A percentile compares a stretch with the other conserved stretches of the same genome.
Evolutionary conservation across 2,888 invertebrate genomes (phyloP).

Genomic region (Pandemis cinnamomeana): DNA sequence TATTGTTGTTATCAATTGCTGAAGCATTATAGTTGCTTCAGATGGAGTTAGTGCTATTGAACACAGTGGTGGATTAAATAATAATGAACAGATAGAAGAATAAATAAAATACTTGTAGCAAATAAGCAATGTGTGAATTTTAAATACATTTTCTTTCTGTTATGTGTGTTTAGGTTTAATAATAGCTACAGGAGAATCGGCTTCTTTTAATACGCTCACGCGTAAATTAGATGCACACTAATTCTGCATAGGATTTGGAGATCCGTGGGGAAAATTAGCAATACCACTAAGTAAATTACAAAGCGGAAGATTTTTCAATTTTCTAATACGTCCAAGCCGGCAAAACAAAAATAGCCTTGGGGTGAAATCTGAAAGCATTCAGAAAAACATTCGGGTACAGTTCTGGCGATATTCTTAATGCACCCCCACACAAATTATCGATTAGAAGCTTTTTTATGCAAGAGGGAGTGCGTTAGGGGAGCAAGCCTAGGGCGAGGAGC

Average conservation of each 20-base stretch:
- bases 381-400: constrained; percentile 79
- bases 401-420: constrained; percentile 83
- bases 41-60: constrained; percentile 30
- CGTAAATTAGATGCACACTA: background rate
- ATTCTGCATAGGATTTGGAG: constrained; percentile 9
- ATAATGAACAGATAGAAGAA: background rate
- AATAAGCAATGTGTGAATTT: background rate
- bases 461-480: constrained; percentile 81
- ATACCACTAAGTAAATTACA: constrained; percentile 35
- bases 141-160: too few relatives aligned
- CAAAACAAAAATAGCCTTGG: constrained; percentile 78
- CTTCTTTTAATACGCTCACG: background rate
- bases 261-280: constrained; percentile 36
- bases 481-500: constrained; percentile 77
- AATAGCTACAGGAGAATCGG: background rate
- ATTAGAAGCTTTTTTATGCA: constrained; percentile 85
- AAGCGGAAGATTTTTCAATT: constrained; percentile 53
- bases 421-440: constrained; percentile 85
- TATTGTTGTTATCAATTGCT: constrained; percentile 72
- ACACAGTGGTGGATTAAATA: constrained; percentile 32
- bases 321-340: constrained; percentile 65
- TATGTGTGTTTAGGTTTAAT: too few relatives aligned
- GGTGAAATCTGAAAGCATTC: constrained; percentile 80
- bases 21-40: constrained; percentile 54
- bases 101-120: too few relatives aligned